Evolutionary conservation across 2,888 invertebrate species (phyloP).

Genomic region (Tipula vernalis): DNA sequence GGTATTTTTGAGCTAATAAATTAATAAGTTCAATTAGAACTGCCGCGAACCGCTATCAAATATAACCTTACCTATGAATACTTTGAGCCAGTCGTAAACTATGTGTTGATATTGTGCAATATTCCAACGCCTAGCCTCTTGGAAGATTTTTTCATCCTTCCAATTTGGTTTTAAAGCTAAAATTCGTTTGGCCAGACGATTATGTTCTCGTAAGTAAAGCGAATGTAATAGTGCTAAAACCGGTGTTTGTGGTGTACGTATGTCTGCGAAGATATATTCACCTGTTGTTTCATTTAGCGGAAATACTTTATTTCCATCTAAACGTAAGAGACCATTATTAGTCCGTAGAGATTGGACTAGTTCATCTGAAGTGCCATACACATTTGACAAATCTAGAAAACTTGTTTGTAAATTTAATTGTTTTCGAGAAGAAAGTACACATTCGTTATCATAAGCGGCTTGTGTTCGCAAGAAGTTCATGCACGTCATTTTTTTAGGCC

Average conservation of each 20-base stretch:
- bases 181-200: not conserved
- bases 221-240: not conserved
- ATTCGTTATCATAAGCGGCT: not conserved
- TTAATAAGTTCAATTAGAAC: not conserved
- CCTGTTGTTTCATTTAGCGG: not conserved
- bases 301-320: not conserved
- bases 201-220: not conserved
- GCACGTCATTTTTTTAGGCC: not conserved
- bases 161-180: not conserved
- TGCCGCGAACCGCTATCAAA: too few relatives aligned
- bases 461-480: not conserved
- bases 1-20: not conserved
- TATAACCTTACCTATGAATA: not conserved
- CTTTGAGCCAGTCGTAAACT: not conserved
- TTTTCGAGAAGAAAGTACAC: not conserved
- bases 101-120: not conserved
- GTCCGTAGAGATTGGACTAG: not conserved
- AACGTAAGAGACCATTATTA: not conserved
- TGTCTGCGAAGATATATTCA: not conserved
- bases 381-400: not conserved
- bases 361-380: not conserved
- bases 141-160: not conserved
- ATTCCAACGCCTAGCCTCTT: not conserved
- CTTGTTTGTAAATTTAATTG: not conserved
- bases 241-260: not conserved